phyloP scores from a whole-genome alignment of 1,140 invertebrate species.

The Anoplolepis gracilipes region DNA sequence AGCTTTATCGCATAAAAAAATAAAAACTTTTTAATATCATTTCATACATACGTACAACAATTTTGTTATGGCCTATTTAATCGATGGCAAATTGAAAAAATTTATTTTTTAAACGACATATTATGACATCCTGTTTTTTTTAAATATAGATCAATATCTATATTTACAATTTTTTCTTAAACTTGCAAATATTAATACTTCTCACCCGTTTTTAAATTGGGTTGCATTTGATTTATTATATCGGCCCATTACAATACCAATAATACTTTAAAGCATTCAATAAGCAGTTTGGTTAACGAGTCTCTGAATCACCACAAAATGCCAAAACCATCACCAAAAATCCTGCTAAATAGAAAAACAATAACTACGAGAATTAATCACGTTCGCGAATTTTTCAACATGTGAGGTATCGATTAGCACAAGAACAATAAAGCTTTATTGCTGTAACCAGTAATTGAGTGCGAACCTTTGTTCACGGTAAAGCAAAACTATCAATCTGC shows the following conservation, averaged over 20 bases:
- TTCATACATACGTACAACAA: background rate
- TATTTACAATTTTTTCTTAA: conserved; percentile 1
- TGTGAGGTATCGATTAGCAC: conserved; percentile 13
- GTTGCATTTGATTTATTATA: conserved; percentile 45
- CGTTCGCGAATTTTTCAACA: conserved; percentile 51
- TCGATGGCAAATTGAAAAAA: background rate
- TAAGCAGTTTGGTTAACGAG: conserved; percentile 4
- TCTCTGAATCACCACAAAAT: conserved; percentile 33
- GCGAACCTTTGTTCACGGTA: conserved; percentile 35
- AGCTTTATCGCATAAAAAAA: background rate
- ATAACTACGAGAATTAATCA: conserved; percentile 63
- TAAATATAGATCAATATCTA: background rate
- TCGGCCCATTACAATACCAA: conserved; percentile 56
- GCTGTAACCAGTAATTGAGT: conserved; percentile 37
- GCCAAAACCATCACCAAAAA: conserved; percentile 38
- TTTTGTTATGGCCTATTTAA: background rate
- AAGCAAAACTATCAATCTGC: conserved; percentile 3
- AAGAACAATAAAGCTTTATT: conserved; percentile 53
- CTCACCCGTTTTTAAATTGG: background rate
- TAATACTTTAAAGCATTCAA: conserved; percentile 56
- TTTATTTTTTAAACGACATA: too few relatives aligned
- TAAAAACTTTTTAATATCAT: background rate
- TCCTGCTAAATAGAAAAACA: conserved; percentile 36
- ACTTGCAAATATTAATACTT: background rate
- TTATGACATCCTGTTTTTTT: too few relatives aligned